Base-by-base conservation (phyloP, 2,888 invertebrate species). In the Pseudococcus jackbeardsleyi region DNA sequence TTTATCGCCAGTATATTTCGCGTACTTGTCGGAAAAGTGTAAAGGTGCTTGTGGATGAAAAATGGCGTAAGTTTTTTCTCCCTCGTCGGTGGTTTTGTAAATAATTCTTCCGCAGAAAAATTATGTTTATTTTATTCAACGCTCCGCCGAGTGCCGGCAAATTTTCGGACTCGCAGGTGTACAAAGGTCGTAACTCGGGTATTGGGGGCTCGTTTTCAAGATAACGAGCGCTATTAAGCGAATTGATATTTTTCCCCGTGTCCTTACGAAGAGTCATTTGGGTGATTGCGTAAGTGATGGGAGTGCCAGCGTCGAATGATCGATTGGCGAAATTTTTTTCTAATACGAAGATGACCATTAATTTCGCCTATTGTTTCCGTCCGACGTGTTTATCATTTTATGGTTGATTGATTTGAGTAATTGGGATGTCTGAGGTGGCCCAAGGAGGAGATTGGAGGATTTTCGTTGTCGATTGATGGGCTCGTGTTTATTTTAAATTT, bases 81-180 rank as follows among this genome's bases (percentile, higher is more conserved):
- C 26, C 42, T n/a, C 15, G 8, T 22, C n/a, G 42, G 42, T 79
- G 79, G 79, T 79, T 79, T 79, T 79, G 79, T 79, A 79, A 79
- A 79, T 79, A 79, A 79, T 79, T 79, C 79, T 79, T 42, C 42
- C 26, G 9, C 26, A 77, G 42, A n/a, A 42, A 42, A 79, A 79
- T 79, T 79, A 79, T 79, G 79, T 79, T 79, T 79, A 79, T 79
- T 79, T 79, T 79, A 79, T 79, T 79, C 79, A 79, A 79, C 79
- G 79, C 79, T 79, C 8, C 12, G 26, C 17, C 77, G 26, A 42
- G 79, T 42, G 79, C 33, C 72, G 72, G 39, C 12, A 79, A 79
- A 72, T 72, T 72, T 42, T 79, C 79, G 42, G 79, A 79, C 42
- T 79, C n/a, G 79, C n/a, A 79, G 42, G 42, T 79, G 42, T 79